These are phyloP conservation scores for Antennarius striatus DNA, from an alignment of 2,113 vertebrate species.

Conservation along the genomic window DNA sequence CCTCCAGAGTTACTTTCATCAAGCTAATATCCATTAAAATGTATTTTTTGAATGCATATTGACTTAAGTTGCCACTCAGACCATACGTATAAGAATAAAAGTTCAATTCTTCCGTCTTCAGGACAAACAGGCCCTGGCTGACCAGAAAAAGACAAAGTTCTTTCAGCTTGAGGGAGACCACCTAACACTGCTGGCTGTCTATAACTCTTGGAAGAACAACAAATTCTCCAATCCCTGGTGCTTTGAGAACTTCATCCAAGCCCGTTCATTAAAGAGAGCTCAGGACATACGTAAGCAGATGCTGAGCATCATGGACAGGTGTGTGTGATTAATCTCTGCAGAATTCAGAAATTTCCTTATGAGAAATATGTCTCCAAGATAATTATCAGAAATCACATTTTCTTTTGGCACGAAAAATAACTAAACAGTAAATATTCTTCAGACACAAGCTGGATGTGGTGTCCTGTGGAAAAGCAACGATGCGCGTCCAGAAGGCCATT, in stretches of 20 bases:
- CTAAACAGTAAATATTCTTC: neutral
- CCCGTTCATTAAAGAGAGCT: conserved; percentile 87
- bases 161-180: conserved; percentile 95
- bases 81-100: neutral
- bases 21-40: too few relatives aligned
- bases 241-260: conserved; percentile 96
- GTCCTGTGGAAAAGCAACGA: conserved; percentile 88
- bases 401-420: too few relatives aligned
- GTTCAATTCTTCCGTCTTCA: conserved; percentile 31
- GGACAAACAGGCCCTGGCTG: conserved; percentile 94
- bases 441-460: conserved; percentile 94
- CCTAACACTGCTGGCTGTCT: conserved; percentile 91
- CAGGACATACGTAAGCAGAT: conserved; percentile 97
- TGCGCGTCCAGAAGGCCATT: conserved; percentile 92
- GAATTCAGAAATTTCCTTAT: too few relatives aligned
- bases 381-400: too few relatives aligned
- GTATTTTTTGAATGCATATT: too few relatives aligned
- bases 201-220: conserved; percentile 98
- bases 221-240: conserved; percentile 97
- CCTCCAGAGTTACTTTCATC: too few relatives aligned
- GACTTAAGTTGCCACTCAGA: too few relatives aligned
- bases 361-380: too few relatives aligned
- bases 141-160: conserved; percentile 97
- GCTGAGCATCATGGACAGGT: conserved; percentile 97
- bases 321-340: neutral